Percentiles rank a stretch among this genome's conserved stretches.
Conservation (phyloP, 2,113 vertebrate species). For the Protobothrops mucrosquamatus region DNA sequence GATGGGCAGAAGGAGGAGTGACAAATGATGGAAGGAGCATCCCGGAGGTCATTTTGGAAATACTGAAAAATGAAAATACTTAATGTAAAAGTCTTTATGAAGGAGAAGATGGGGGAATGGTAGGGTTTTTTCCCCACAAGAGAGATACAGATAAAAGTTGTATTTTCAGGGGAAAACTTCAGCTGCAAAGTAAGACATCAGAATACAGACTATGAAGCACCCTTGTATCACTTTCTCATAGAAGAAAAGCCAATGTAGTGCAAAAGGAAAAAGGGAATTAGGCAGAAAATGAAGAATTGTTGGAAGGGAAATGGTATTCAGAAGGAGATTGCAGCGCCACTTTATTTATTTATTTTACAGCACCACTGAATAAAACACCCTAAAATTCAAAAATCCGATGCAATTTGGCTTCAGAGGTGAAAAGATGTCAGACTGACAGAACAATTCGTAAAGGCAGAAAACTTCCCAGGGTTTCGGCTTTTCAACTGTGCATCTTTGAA, state of each 20-base stretch:
- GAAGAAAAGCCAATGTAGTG: background rate
- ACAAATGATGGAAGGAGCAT: background rate
- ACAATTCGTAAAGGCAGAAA: background rate
- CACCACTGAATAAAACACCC: background rate
- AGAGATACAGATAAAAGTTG: background rate
- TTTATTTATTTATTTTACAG: background rate
- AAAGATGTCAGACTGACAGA: background rate
- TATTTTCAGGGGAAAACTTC: background rate
- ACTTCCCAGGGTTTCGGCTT: background rate
- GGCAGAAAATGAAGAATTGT: background rate
- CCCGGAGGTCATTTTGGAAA: background rate
- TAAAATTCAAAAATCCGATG: background rate
- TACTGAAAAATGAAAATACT: background rate
- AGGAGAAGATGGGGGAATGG: no score
- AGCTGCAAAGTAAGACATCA: background rate
- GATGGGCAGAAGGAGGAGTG: background rate
- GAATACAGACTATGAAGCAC: background rate
- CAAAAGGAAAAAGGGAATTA: background rate
- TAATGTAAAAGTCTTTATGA: background rate
- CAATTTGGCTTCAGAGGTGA: background rate
- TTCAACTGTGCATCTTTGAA: background rate
- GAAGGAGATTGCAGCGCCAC: background rate
- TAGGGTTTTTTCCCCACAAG: no score
- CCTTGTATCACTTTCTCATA: background rate
- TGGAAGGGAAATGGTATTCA: background rate